Percentiles rank a stretch among this genome's conserved stretches.
Conservation (phyloP, 2,797 vertebrate species). For the Neosalanx taihuensis region DNA sequence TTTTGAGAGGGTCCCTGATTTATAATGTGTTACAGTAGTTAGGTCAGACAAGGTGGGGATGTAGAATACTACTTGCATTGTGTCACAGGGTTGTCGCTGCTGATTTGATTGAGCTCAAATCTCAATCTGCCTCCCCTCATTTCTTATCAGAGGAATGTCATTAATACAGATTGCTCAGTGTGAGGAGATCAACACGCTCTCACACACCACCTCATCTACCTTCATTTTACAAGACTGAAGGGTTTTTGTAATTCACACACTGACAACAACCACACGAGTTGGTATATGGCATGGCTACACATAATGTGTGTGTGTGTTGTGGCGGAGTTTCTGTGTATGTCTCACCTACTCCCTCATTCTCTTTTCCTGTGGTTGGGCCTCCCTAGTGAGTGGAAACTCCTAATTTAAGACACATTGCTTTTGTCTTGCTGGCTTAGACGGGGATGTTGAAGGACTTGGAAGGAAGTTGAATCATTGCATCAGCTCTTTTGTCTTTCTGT, state of each 20-base stretch:
- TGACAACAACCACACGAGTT: neutral
- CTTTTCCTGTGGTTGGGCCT: slow-evolving; percentile 44
- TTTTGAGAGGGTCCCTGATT: slow-evolving; percentile 38
- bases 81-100: slow-evolving; percentile 48
- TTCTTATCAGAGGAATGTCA: slow-evolving; percentile 67
- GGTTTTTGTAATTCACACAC: slow-evolving; percentile 59
- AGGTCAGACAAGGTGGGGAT: slow-evolving; percentile 41
- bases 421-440: slow-evolving; percentile 53
- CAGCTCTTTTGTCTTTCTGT: slow-evolving; percentile 52
- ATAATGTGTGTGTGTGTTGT: neutral
- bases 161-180: slow-evolving; percentile 10
- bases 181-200: neutral
- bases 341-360: slow-evolving; percentile 17
- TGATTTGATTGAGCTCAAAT: slow-evolving; percentile 65
- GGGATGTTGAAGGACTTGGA: slow-evolving; percentile 63
- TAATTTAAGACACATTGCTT: slow-evolving; percentile 79
- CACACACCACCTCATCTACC: slow-evolving; percentile 21
- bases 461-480: slow-evolving; percentile 73
- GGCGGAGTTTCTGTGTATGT: slow-evolving; percentile 23
- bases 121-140: slow-evolving; percentile 54
- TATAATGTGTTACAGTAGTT: slow-evolving; percentile 64
- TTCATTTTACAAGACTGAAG: too few species aligned
- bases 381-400: slow-evolving; percentile 71
- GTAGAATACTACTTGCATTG: slow-evolving; percentile 75
- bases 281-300: slow-evolving; percentile 6